Conservation (phyloP, 2,797 vertebrate genomes). For the Setipinna tenuifilis region DNA sequence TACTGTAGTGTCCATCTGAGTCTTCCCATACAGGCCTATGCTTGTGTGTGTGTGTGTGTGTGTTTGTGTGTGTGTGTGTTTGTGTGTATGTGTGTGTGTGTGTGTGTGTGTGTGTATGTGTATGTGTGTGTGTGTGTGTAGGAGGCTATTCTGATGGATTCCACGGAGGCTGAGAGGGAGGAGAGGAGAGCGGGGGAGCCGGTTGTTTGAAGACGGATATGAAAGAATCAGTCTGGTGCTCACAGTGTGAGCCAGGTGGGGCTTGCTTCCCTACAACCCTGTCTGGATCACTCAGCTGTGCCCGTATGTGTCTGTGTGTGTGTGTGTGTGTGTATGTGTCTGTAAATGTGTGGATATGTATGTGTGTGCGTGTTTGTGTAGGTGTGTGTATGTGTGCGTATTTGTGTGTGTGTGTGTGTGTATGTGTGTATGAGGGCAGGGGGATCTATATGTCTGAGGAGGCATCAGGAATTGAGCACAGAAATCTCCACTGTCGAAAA, state of each 20-base stretch:
- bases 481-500: constrained; percentile 2
- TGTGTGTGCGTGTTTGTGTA: not conserved
- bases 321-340: not conserved
- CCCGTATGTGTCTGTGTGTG: not conserved
- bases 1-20: not conserved
- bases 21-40: not conserved
- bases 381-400: not conserved
- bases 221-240: not conserved
- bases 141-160: not conserved
- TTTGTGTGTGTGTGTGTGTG: not conserved
- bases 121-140: too few relatives aligned
- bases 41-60: not conserved
- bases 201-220: constrained; percentile 16
- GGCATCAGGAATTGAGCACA: not conserved
- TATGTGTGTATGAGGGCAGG: not conserved
- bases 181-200: not conserved
- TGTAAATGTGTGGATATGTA: not conserved
- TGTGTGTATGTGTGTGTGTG: not conserved
- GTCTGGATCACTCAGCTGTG: not conserved
- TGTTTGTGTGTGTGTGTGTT: not conserved
- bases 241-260: not conserved
- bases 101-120: not conserved
- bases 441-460: not conserved
- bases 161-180: not conserved
- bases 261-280: not conserved